Evolutionary conservation across 2,888 invertebrate species (phyloP).

Genomic region (Azorinus chamasolen): DNA sequence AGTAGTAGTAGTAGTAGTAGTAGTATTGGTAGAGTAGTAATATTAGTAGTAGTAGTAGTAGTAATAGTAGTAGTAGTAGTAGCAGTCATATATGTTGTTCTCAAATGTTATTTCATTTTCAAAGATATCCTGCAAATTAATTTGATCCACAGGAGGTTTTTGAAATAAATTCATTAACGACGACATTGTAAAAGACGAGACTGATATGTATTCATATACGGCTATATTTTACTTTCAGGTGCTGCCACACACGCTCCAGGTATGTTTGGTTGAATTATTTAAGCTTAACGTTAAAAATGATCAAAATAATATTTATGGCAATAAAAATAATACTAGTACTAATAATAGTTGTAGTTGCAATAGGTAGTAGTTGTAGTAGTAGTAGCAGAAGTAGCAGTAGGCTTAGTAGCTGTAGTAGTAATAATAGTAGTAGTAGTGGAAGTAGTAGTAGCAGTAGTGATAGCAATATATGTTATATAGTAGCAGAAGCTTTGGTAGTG

Average conservation of each 20-base stretch:
- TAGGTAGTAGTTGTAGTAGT: constrained; percentile 21
- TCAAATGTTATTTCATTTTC: constrained; percentile 19
- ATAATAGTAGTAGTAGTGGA: not conserved
- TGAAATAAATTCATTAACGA: too few relatives aligned
- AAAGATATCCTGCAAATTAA: constrained; percentile 30
- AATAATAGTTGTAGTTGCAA: constrained; percentile 13
- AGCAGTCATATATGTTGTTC: not conserved
- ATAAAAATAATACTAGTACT: constrained; percentile 15
- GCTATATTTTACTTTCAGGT: constrained; percentile 21
- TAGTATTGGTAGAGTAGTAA: constrained; percentile 12
- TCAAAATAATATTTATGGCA: too few relatives aligned
- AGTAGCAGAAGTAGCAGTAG: constrained; percentile 23
- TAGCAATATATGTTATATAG: constrained; percentile 7
- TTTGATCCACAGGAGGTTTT: constrained; percentile 20
- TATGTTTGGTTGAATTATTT: constrained; percentile 16
- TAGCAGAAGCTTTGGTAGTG: constrained; percentile 20
- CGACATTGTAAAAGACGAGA: constrained; percentile 36
- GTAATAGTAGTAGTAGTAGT: constrained; percentile 1
- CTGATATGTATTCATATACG: constrained; percentile 30
- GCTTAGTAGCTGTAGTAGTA: constrained; percentile 14
- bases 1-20: constrained; percentile 17
- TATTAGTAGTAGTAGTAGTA: not conserved
- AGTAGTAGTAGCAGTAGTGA: constrained; percentile 12
- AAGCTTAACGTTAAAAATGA: too few relatives aligned
- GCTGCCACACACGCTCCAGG: constrained; percentile 27